Conservation (phyloP, 2,888 invertebrate species). For the Atethmia centrago region DNA sequence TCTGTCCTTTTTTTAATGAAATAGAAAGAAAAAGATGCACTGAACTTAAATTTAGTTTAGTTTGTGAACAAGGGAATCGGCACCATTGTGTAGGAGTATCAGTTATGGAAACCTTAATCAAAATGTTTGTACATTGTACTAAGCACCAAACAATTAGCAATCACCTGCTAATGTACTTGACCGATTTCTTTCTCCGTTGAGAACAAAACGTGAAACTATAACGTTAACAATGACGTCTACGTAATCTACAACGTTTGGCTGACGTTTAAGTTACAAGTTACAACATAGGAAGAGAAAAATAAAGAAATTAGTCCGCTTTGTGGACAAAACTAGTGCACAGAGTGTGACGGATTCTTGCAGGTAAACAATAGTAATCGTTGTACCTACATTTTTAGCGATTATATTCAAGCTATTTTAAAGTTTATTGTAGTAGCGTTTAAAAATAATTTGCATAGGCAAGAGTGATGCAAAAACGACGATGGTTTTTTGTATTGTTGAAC, state of each 20-base stretch:
- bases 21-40: too few relatives aligned
- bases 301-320: constrained; percentile 65
- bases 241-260: constrained; percentile 57
- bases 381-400: constrained; percentile 14
- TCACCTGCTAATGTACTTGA: constrained; percentile 48
- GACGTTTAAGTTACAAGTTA: constrained; percentile 68
- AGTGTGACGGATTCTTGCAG: constrained; percentile 64
- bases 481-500: constrained; percentile 32
- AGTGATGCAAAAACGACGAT: not conserved
- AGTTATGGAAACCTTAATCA: constrained; percentile 18
- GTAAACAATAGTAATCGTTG: constrained; percentile 61
- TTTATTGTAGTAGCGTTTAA: constrained; percentile 13
- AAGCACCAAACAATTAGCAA: constrained; percentile 42
- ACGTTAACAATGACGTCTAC: constrained; percentile 49
- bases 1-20: too few relatives aligned
- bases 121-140: constrained; percentile 14
- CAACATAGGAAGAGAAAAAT: constrained; percentile 70
- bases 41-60: too few relatives aligned
- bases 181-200: constrained; percentile 47
- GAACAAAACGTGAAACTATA: constrained; percentile 32
- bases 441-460: not conserved
- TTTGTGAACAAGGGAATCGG: too few relatives aligned
- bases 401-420: constrained; percentile 28
- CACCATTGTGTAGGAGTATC: constrained; percentile 29
- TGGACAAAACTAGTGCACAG: constrained; percentile 63